phyloP scores from a whole-genome alignment of 1,140 invertebrate genomes.

The Drosophila watanabei region DNA sequence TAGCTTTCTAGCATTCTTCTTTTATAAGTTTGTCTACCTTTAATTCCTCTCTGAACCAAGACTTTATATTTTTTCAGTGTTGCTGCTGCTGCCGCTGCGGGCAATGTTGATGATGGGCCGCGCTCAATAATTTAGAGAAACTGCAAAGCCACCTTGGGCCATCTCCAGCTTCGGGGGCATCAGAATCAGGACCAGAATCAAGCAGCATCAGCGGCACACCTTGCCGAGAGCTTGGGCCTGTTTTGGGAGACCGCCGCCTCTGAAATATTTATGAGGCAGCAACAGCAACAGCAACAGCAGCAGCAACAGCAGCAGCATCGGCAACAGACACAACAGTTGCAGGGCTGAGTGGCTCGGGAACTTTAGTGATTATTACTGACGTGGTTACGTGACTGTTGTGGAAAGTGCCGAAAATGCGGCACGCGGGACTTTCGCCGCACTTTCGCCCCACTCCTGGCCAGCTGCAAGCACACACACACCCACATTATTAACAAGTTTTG shows the following conservation, averaged over 20 bases:
- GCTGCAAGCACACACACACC: slow-evolving; percentile 42
- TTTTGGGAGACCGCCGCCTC: slow-evolving; percentile 41
- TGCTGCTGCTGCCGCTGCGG: slow-evolving; percentile 7
- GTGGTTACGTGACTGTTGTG: slow-evolving; percentile 85
- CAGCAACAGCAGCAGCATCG: slow-evolving; percentile 4
- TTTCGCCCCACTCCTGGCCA: slow-evolving; percentile 1
- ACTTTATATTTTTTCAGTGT: background rate
- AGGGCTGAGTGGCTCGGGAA: slow-evolving; percentile 61
- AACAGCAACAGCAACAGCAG: slow-evolving; percentile 17
- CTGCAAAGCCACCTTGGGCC: slow-evolving; percentile 57
- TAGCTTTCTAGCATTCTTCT: background rate
- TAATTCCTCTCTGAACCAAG: background rate
- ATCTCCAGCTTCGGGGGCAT: slow-evolving; percentile 2
- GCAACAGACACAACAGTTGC: slow-evolving; percentile 26
- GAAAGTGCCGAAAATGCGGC: slow-evolving; percentile 85
- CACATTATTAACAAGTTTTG: slow-evolving; percentile 57
- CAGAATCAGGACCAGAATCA: slow-evolving; percentile 3
- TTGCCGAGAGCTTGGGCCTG: slow-evolving; percentile 52
- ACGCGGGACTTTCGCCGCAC: slow-evolving; percentile 47
- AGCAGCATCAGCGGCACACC: slow-evolving; percentile 45
- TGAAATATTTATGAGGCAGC: slow-evolving; percentile 78
- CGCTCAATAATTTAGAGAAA: slow-evolving; percentile 80
- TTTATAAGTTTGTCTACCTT: background rate
- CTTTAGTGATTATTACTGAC: slow-evolving; percentile 86
- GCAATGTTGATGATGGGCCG: slow-evolving; percentile 58